These are phyloP conservation scores for Hecatera dysodea DNA, from an alignment of 2,888 invertebrate species.

Conservation along the genomic window DNA sequence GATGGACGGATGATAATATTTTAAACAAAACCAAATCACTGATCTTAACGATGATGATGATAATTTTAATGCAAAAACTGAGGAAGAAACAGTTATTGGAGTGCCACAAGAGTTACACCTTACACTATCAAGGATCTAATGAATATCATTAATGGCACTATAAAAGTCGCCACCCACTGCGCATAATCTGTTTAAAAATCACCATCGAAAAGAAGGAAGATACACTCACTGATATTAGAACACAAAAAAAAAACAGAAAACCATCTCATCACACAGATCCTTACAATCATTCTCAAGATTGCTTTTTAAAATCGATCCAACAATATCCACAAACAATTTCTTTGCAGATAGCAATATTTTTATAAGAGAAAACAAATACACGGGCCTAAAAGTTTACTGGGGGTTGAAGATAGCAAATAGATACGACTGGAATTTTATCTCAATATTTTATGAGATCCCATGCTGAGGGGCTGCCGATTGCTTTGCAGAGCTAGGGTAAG, in stretches of 20 bases:
- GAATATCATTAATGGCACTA: too few species aligned
- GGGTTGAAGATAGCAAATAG: constrained; percentile 66
- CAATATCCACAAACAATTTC: constrained; percentile 55
- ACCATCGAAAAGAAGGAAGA: not conserved
- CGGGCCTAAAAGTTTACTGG: constrained; percentile 65
- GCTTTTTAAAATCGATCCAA: constrained; percentile 43
- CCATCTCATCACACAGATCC: constrained; percentile 22
- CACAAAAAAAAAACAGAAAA: not conserved
- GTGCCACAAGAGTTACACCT: too few species aligned
- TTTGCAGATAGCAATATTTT: constrained; percentile 63
- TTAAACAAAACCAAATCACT: not conserved
- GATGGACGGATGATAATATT: too few species aligned
- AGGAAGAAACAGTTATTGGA: too few species aligned
- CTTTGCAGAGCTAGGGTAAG: constrained; percentile 50
- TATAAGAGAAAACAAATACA: constrained; percentile 63
- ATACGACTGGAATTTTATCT: constrained; percentile 70
- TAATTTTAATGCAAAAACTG: not conserved
- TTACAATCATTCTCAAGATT: constrained; percentile 44
- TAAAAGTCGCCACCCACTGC: too few species aligned
- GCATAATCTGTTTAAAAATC: too few species aligned
- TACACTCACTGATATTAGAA: constrained; percentile 24
- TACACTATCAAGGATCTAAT: too few species aligned
- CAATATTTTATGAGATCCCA: constrained; percentile 76
- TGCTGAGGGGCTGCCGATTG: constrained; percentile 65
- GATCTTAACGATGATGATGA: not conserved